Conservation (phyloP, 2,888 invertebrate genomes). For the Sclerodermus sp. region DNA sequence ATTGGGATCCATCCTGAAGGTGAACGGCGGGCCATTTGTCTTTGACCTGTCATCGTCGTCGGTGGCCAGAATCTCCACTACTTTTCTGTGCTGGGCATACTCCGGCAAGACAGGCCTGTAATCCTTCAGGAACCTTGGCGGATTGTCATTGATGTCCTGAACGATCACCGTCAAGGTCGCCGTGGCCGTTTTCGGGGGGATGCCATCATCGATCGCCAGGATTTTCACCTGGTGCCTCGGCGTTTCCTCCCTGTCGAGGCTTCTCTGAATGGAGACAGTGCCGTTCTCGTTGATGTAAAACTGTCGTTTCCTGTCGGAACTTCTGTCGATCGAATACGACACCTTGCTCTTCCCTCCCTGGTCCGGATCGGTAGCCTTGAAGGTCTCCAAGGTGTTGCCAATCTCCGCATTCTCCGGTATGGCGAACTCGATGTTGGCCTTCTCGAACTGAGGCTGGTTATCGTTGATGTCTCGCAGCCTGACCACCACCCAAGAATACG, state of each 20-base stretch:
- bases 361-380: slow-evolving; percentile 94
- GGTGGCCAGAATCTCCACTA: slow-evolving; percentile 89
- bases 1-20: slow-evolving; percentile 89
- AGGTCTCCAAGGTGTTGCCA: slow-evolving; percentile 88
- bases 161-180: slow-evolving; percentile 93
- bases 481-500: slow-evolving; percentile 93
- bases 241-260: slow-evolving; percentile 91
- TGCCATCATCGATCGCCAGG: slow-evolving; percentile 91
- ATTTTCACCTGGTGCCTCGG: slow-evolving; percentile 96
- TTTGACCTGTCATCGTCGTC: slow-evolving; percentile 93
- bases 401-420: slow-evolving; percentile 91
- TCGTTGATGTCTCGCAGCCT: slow-evolving; percentile 94
- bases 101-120: slow-evolving; percentile 91
- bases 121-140: slow-evolving; percentile 89
- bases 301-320: slow-evolving; percentile 89
- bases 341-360: slow-evolving; percentile 92
- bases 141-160: slow-evolving; percentile 93
- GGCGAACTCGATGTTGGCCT: slow-evolving; percentile 88
- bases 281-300: slow-evolving; percentile 95
- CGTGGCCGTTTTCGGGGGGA: slow-evolving; percentile 90
- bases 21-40: slow-evolving; percentile 96
- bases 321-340: slow-evolving; percentile 87
- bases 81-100: slow-evolving; percentile 87
- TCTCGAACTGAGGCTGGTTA: slow-evolving; percentile 93
- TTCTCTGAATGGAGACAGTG: slow-evolving; percentile 90